Evolutionary conservation across 2,797 vertebrate species (phyloP), one percentile per base, ranked within the genome.

Genomic region (Clamator glandarius): DNA sequence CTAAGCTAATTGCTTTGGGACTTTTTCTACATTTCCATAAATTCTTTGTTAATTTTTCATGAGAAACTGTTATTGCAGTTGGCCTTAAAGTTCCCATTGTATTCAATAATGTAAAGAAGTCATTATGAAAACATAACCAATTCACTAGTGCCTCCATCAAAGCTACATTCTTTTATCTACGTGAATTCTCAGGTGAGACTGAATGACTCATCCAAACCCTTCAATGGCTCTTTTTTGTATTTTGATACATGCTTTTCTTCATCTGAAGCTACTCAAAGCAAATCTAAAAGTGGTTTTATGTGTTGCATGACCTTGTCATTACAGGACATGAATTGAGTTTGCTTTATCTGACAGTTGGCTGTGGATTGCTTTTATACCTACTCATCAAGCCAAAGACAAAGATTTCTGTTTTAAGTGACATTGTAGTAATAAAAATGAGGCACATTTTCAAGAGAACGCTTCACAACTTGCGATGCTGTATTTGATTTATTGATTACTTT

Each of bases 21-120:
- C 95, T 97, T 97, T 92, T 95, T 93, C 92, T 97, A 97, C 96
- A 98, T 98, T 98, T 98, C 97, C 98, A 98, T 98, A 98, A 98
- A 98, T 98, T 97, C 97, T 97, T 97, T 97, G 97, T 98, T 98
- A 98, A 98, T 98, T 98, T 98, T 98, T 98, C 97, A 98, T 98
- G 97, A 98, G 97, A 97, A 97, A 97, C 93, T 97, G 96, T 97
- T 98, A 98, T 97, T 98, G 97, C 96, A 92, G 93, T 96, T 85
- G 61, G 97, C 97, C 96, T 96, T 97, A 96, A 97, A 97, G 88
- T 97, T 98, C 95, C 92, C 86, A 96, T 97, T 98, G 97, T 98
- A 98, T 97, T 97, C 97, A 97, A 97, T 98, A 97, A 97, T 96
- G 94, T 97, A 98, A 97, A 97, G 96, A 97, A 97, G 91, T 96